Percentiles rank a stretch among this genome's conserved stretches.
Conservation (phyloP, 2,113 vertebrate genomes). For the Amphiprion ocellaris region DNA sequence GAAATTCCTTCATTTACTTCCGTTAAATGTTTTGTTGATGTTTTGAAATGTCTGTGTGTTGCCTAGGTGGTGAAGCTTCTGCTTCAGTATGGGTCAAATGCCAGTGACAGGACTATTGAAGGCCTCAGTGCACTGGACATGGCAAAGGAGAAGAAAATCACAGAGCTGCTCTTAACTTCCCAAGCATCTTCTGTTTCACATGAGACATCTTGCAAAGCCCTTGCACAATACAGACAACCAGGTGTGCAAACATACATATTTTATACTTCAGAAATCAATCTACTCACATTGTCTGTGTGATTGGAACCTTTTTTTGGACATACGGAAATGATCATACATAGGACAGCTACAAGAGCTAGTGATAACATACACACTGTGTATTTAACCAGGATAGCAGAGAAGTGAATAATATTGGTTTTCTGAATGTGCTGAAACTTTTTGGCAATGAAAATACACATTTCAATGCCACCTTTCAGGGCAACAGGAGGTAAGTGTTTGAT, state of each 20-base stretch:
- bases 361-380: no score
- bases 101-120: constrained; percentile 70
- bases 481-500: no score
- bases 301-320: background rate
- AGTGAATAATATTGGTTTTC: no score
- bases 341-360: no score
- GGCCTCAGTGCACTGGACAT: constrained; percentile 83
- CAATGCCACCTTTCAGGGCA: no score
- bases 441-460: no score
- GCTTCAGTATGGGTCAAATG: constrained; percentile 86
- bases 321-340: no score
- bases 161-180: constrained; percentile 79
- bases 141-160: constrained; percentile 80
- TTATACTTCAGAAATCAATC: no score
- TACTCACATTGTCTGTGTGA: background rate
- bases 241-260: constrained; percentile 29
- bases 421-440: no score
- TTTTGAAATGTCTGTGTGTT: constrained; percentile 37
- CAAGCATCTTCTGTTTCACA: constrained; percentile 8
- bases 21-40: background rate
- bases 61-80: constrained; percentile 85
- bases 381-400: no score
- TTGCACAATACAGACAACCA: background rate
- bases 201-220: background rate
- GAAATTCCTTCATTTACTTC: background rate